phyloP scores from a whole-genome alignment of 2,797 vertebrate species.

The Valencia hispanica region DNA sequence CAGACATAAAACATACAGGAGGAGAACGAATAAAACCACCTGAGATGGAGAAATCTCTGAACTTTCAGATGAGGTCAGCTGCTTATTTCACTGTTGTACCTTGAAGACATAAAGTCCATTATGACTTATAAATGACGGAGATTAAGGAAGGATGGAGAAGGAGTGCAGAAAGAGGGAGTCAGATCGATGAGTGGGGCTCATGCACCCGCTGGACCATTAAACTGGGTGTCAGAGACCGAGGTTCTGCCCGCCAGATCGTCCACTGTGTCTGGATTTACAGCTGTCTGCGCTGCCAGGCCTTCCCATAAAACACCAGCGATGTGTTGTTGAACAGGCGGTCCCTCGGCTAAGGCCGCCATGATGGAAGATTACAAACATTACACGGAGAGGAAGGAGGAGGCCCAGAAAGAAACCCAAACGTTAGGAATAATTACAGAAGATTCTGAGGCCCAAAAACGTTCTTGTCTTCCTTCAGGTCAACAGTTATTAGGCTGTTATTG shows the following conservation, averaged over 20 bases:
- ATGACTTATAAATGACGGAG: slow-evolving; percentile 74
- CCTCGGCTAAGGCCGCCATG: background rate
- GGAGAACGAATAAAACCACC: slow-evolving; percentile 12
- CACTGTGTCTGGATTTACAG: slow-evolving; percentile 68
- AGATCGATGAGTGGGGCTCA: slow-evolving; percentile 74
- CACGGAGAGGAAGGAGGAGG: too few relatives aligned
- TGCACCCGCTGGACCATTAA: slow-evolving; percentile 75
- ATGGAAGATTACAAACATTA: background rate
- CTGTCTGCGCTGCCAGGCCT: slow-evolving; percentile 45
- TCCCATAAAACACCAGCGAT: slow-evolving; percentile 69
- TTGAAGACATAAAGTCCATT: slow-evolving; percentile 73
- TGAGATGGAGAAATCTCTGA: slow-evolving; percentile 29
- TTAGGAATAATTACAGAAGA: background rate
- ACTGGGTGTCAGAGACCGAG: slow-evolving; percentile 68
- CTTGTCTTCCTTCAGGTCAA: background rate
- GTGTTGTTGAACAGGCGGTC: slow-evolving; percentile 51
- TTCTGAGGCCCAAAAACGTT: background rate
- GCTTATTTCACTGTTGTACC: slow-evolving; percentile 42
- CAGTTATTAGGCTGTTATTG: too few relatives aligned
- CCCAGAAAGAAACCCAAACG: too few relatives aligned
- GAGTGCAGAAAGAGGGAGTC: slow-evolving; percentile 60
- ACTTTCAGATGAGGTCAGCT: slow-evolving; percentile 30
- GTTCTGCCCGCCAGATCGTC: slow-evolving; percentile 60
- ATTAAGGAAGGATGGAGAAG: slow-evolving; percentile 73
- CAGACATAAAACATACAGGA: slow-evolving; percentile 11